Evolutionary conservation across 2,113 vertebrate genomes (phyloP).

Genomic region (Oncorhynchus masou): DNA sequence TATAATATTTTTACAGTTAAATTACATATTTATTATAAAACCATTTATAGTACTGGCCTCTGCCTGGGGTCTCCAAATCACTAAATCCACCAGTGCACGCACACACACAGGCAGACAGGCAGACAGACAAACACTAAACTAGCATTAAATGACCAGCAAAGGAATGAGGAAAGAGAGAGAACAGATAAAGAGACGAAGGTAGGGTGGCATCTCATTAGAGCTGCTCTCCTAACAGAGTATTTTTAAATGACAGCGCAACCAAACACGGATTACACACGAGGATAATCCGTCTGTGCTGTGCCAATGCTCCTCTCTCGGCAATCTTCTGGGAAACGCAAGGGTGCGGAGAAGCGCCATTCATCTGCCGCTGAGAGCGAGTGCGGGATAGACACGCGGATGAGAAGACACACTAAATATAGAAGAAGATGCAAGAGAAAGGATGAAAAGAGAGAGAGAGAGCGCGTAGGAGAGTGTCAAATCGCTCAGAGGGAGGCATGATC

Average conservation of each 20-base stretch:
- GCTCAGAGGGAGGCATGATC: conserved; percentile 47
- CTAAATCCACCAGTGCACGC: not conserved
- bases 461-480: conserved; percentile 52
- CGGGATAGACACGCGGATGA: conserved; percentile 17
- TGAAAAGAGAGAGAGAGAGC: conserved; percentile 11
- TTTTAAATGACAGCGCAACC: conserved; percentile 62
- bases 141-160: not conserved
- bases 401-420: conserved; percentile 30
- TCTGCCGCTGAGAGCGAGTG: conserved; percentile 21
- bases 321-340: not conserved
- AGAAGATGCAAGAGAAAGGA: conserved; percentile 12
- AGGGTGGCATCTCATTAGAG: conserved; percentile 66
- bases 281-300: conserved; percentile 58
- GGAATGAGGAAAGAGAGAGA: not conserved
- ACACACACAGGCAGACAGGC: rapidly evolving
- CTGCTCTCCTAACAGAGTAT: conserved; percentile 60
- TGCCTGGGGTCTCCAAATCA: not conserved
- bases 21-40: no score
- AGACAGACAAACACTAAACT: not conserved
- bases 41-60: no score
- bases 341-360: conserved; percentile 20
- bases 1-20: no score
- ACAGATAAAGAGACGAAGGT: conserved; percentile 44
- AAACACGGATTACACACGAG: conserved; percentile 52
- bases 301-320: conserved; percentile 30